Evolutionary conservation across 2,797 vertebrate species (phyloP), one percentile per base, ranked within the genome.

Genomic region (Setipinna tenuifilis): DNA sequence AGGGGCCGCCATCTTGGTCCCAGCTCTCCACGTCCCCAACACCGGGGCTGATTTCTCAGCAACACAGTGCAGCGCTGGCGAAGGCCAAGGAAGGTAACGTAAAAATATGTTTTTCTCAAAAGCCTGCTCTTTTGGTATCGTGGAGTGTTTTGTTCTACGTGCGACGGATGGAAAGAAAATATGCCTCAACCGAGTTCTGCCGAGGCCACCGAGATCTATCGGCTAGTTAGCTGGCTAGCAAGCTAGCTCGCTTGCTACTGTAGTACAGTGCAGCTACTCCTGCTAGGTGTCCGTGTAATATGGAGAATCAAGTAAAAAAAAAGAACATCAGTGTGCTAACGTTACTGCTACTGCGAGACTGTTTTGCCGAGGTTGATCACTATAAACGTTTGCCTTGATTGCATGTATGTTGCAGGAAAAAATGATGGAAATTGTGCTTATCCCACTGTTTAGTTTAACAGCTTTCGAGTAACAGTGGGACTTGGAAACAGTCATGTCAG

Each of bases 1-100:
- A 98, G 97, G 97, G 97, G 97, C 94, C 97, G 97, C 97, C 97
- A 98, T 98, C 97, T 98, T 98, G 97, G 97, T 98, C 97, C 98
- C 97, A 96, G 97, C 96, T 97, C 97, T 97, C 97, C 97, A 97
- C 97, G 97, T 98, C 97, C 97, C 97, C 97, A 96, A 96, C 95
- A 95, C 95, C 89, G 91, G 94, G 96, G 95, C 92, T 92, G 95
- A 94, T 94, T 94, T 97, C 95, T 95, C 96, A 94, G 95, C 95
- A 94, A 93, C 96, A 93, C 93, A 95, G 94, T 95, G 91, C 96
- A 95, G 95, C 95, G 88, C 96, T 93, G 95, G 94, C 95, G 95
- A 96, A 96, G 95, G 95, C 96, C 91, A 94, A 91, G 93, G 95
- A 96, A 97, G 97, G 97, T 98, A 97, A 94, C 88, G 91, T 94